Base-by-base conservation (phyloP, 2,113 vertebrate species). In the Collichthys lucidus region DNA sequence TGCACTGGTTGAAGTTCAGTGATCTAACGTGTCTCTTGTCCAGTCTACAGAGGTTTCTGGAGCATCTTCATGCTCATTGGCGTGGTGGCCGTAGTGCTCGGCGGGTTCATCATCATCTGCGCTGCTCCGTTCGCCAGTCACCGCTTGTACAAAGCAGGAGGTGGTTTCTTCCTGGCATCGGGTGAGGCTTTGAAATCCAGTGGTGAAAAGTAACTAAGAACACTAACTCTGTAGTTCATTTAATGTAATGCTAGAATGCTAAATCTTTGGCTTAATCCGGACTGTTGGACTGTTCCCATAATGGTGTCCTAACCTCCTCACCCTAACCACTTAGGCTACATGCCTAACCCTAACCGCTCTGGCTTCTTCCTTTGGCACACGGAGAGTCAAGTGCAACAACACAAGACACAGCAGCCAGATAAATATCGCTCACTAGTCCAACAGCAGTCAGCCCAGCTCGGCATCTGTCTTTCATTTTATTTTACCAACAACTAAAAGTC, bases 41-140 rank as follows among this genome's bases (percentile, higher is more conserved):
- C 85, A 99, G 98, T 99, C 94, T 99, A 98, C 93, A 96, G 97
- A 82, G 96, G 97, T 57, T 98, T 99, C 92, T 99, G 98, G 98
- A 97, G 97, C 10, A 83, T 99, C 83, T 96, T 99, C 35, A 96
- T 98, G 97, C 95, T 99, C 19, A 92, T 99, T 44, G 97, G 97
- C 1, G 96, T 99, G 31, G 88, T 94, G 0, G 92, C 97, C 7
- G 94, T 96, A 3, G 75, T 97, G 82, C 86, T 90, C 0, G 98
- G 92, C 0, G 97, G 98, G 46, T 99, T 99, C 89, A 12, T 98
- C 92, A 96, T 99, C 92, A 97, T 99, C 93, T 99, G 98, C 24
- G 98, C 97, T 8, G 98, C 97, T 82, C 98, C 98, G 2, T 99
- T 98, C 75, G 89, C 97, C 72, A 98, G 96, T 78, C 95, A 97